These are phyloP conservation scores for Pachyramphus minor DNA, from an alignment of 2,113 vertebrate genomes.

Conservation along the genomic window DNA sequence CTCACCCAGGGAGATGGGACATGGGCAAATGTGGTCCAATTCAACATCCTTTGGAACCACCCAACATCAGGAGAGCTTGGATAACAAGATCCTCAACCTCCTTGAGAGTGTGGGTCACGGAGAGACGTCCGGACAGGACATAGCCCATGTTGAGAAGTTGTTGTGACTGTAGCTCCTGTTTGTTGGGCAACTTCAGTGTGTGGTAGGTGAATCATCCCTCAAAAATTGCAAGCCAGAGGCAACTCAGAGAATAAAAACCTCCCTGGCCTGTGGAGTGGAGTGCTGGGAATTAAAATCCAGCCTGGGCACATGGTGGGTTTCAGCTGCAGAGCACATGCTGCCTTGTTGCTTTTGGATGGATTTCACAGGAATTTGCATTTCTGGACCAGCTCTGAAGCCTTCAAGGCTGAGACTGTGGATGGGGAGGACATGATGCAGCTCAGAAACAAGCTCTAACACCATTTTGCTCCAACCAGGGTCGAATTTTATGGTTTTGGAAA, in stretches of 20 bases:
- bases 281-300: background rate
- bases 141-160: background rate
- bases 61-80: background rate
- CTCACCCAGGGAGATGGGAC: background rate
- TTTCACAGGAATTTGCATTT: slow-evolving; percentile 28
- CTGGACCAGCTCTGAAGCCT: background rate
- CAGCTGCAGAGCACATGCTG: slow-evolving; percentile 44
- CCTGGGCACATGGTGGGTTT: slow-evolving; percentile 5
- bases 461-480: background rate
- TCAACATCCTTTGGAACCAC: background rate
- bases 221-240: slow-evolving; percentile 47
- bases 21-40: background rate
- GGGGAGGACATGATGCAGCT: background rate
- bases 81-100: background rate
- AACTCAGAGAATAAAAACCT: background rate
- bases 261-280: background rate
- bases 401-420: background rate
- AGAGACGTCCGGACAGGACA: accelerated
- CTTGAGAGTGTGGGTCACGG: background rate
- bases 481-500: background rate
- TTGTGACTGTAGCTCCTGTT: background rate
- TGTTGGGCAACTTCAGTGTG: slow-evolving; percentile 10
- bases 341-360: slow-evolving; percentile 14
- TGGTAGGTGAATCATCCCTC: slow-evolving; percentile 59
- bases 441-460: background rate